Conservation (phyloP, 2,888 invertebrate genomes). For the Seira sanloemensis region DNA sequence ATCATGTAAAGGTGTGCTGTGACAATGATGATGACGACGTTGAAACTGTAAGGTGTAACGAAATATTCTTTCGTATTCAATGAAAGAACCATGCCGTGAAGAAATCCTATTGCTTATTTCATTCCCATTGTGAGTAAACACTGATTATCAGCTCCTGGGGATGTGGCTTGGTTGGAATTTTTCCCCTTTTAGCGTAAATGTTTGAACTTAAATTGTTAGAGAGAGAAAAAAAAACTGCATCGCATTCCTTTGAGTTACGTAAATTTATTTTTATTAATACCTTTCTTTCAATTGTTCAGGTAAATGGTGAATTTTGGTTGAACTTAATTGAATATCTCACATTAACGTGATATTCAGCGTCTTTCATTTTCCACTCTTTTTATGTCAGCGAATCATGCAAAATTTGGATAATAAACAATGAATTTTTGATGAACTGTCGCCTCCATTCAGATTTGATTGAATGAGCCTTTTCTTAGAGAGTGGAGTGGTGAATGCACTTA, state of each 20-base stretch:
- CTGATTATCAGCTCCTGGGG: neutral
- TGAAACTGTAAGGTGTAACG: constrained; percentile 55
- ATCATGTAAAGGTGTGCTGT: constrained; percentile 10
- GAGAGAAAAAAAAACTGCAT: neutral
- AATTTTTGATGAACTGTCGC: constrained; percentile 39
- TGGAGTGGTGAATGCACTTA: neutral
- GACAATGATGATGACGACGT: constrained; percentile 28
- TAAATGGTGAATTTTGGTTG: neutral
- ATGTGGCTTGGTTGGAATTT: neutral
- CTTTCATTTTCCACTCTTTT: too few species aligned
- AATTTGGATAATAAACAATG: constrained; percentile 21
- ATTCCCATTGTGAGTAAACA: constrained; percentile 11
- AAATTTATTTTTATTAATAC: neutral
- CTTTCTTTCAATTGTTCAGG: neutral
- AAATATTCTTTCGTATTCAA: constrained; percentile 33
- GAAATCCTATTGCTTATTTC: constrained; percentile 39
- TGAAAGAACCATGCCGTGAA: constrained; percentile 35
- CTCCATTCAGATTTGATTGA: constrained; percentile 37
- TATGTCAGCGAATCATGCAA: constrained; percentile 13
- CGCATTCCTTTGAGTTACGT: neutral
- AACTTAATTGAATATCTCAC: neutral
- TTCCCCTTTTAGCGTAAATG: neutral
- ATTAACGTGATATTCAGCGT: neutral
- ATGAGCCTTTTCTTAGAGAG: neutral
- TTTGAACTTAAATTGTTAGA: neutral